Base-by-base conservation (phyloP, 2,888 invertebrate species). In the Frankliniella fusca region DNA sequence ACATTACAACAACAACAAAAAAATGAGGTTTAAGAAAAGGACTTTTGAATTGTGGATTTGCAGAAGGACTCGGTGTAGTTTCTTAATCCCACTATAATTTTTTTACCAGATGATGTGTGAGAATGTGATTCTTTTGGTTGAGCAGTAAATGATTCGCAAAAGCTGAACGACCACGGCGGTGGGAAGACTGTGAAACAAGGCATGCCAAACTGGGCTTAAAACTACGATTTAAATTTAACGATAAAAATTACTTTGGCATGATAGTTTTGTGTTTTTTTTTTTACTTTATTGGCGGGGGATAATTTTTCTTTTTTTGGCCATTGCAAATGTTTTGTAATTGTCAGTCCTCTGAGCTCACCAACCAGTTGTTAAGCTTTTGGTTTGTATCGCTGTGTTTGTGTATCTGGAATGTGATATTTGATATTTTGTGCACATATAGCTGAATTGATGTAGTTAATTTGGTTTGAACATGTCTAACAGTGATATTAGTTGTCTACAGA, bases 401-500 rank as follows among this genome's bases (percentile, higher is more conserved):
- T 76, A 76, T 76, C 70, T 76, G 70, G 70, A 76, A 76, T 76
- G 70, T 76, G 70, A 76, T 76, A 76, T 76, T 76, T 76, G 70
- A 76, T 76, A 76, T 76, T 76, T 76, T 76, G 70, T 76, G 70
- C 70, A 76, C 70, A 76, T 76, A 76, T 76, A 76, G 70, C 70
- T 76, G 70, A 76, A 76, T 76, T 76, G 70, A 76, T 76, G 70
- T 76, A 76, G 70, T 76, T 76, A 76, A 76, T 76, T 76, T 76
- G 70, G 70, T 76, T 76, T 76, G 70, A 76, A 76, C 70, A 76
- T 76, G 70, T 76, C 70, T 76, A 76, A 76, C 70, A 76, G 70
- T 76, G 70, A 76, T 76, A 76, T 76, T 76, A 76, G 70, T 76
- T 76, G 70, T 76, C 70, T 76, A 76, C 70, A 76, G 70, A 76